Evolutionary conservation across 2,888 invertebrate species (phyloP).

Genomic region (Hypselothyrea guttata): DNA sequence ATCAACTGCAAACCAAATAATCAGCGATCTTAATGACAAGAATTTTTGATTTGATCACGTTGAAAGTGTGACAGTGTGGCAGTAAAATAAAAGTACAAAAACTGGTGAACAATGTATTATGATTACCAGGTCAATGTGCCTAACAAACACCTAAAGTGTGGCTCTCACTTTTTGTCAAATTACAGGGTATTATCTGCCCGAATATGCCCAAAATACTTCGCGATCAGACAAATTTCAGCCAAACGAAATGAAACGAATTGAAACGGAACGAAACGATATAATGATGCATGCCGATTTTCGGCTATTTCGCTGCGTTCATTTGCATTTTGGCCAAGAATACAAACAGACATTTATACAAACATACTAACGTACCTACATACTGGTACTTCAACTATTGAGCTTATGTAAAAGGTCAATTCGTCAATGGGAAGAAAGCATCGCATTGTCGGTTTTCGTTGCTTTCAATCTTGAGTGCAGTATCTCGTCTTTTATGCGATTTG

Average conservation of each 20-base stretch:
- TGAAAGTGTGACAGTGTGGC: constrained; percentile 22
- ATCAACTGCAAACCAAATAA: constrained; percentile 52
- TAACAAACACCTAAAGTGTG: neutral
- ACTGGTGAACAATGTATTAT: constrained; percentile 22
- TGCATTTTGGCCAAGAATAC: constrained; percentile 58
- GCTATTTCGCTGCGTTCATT: constrained; percentile 32
- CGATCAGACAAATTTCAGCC: neutral
- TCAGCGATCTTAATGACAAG: constrained; percentile 62
- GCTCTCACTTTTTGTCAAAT: constrained; percentile 17
- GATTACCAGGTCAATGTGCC: constrained; percentile 42
- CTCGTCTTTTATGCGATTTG: constrained; percentile 7
- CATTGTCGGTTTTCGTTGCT: neutral
- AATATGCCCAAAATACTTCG: constrained; percentile 1
- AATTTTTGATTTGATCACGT: constrained; percentile 55
- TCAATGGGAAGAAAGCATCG: constrained; percentile 48
- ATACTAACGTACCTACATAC: constrained; percentile 12
- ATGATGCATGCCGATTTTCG: neutral
- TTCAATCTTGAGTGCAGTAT: too few relatives aligned
- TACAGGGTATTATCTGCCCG: neutral
- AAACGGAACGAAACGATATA: constrained; percentile 24
- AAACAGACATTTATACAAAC: constrained; percentile 29
- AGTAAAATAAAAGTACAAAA: constrained; percentile 18
- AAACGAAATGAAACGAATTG: neutral
- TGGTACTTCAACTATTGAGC: constrained; percentile 29
- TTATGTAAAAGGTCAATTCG: constrained; percentile 64